Evolutionary conservation across 2,888 invertebrate species (phyloP).

Genomic region (Argyresthia goedartella): DNA sequence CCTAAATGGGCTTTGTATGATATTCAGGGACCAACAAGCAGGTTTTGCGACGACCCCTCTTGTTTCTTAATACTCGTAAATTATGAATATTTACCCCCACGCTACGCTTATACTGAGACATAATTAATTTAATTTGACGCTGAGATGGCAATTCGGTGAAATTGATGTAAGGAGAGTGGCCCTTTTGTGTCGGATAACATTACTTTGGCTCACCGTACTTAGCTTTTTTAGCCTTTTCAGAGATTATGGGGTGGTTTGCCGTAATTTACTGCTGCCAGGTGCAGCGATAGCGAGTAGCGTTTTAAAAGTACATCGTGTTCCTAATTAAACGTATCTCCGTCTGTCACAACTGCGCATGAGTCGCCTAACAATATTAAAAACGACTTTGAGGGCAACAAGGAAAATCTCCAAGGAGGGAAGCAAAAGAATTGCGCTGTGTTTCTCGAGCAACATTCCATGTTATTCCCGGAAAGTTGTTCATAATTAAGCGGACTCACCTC

Average conservation of each 20-base stretch:
- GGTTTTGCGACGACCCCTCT: conserved; percentile 30
- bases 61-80: conserved; percentile 49
- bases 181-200: conserved; percentile 15
- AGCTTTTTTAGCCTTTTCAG: conserved; percentile 20
- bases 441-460: conserved; percentile 15
- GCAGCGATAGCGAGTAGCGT: conserved; percentile 34
- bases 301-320: conserved; percentile 48
- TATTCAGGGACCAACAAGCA: conserved; percentile 1
- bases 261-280: conserved; percentile 56
- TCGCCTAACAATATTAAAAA: not conserved
- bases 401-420: conserved; percentile 11
- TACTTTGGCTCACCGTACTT: not conserved
- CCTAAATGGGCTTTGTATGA: conserved; percentile 2
- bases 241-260: conserved; percentile 16
- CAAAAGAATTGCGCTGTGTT: conserved; percentile 6
- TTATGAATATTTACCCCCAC: conserved; percentile 61
- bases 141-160: conserved; percentile 45
- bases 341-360: conserved; percentile 29
- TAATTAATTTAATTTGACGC: conserved; percentile 60
- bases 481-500: conserved; percentile 49
- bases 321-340: conserved; percentile 54
- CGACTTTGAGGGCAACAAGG: conserved; percentile 12
- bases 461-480: conserved; percentile 26
- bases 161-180: conserved; percentile 47
- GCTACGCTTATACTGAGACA: conserved; percentile 52